Evolutionary conservation across 2,797 vertebrate species (phyloP).

Genomic region (Dryobates pubescens): DNA sequence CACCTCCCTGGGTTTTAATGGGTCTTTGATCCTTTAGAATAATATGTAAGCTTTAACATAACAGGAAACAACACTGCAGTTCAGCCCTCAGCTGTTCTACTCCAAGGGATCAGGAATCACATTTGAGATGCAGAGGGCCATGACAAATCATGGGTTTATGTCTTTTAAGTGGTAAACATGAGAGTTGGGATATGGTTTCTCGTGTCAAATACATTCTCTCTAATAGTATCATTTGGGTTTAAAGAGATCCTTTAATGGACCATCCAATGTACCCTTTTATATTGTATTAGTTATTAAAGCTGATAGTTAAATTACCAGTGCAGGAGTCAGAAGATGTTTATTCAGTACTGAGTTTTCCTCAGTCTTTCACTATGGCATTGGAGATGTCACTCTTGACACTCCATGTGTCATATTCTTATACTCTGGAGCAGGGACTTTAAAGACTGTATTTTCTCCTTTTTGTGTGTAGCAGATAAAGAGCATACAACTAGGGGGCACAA

Average conservation of each 20-base stretch:
- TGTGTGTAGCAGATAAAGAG: not conserved
- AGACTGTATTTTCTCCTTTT: not conserved
- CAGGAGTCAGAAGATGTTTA: not conserved
- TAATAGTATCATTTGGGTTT: not conserved
- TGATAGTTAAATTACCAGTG: not conserved
- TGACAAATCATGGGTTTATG: not conserved
- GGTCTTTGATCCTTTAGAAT: not conserved
- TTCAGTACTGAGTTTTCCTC: not conserved
- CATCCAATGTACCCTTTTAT: not conserved
- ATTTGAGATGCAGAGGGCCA: not conserved
- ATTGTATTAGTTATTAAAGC: not conserved
- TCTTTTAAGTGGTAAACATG: not conserved
- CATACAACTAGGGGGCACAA: fast-evolving
- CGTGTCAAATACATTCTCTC: not conserved
- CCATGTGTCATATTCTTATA: not conserved
- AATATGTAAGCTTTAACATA: not conserved
- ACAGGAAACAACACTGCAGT: not conserved
- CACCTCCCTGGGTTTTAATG: not conserved
- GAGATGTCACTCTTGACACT: not conserved
- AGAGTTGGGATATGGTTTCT: not conserved
- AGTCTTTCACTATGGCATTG: not conserved
- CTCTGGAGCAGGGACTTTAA: not conserved
- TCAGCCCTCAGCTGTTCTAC: not conserved
- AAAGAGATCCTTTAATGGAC: not conserved
- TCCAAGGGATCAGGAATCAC: not conserved